Conservation (phyloP, 2,888 invertebrate species). For the Agonum fuliginosum region DNA sequence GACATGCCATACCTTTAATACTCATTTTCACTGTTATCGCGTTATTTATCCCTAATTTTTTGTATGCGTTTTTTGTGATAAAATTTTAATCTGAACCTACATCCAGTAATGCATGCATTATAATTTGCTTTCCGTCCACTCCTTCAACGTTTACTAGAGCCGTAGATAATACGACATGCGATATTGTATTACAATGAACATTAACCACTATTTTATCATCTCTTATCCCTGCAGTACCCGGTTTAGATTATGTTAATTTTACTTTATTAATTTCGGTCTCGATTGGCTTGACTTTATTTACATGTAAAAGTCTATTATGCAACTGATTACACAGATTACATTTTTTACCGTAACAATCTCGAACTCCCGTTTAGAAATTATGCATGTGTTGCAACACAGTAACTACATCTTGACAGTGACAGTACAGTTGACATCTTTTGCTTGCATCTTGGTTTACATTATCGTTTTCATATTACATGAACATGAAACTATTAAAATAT, state of each 20-base stretch:
- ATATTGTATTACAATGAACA: neutral
- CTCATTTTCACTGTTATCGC: neutral
- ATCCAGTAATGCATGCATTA: neutral
- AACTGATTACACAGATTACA: no score
- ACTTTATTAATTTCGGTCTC: neutral
- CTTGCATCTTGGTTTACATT: no score
- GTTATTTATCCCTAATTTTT: constrained; percentile 7
- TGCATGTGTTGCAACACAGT: no score
- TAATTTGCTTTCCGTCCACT: neutral
- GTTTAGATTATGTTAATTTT: neutral
- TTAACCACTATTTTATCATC: neutral
- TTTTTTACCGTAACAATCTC: no score
- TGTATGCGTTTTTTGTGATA: neutral
- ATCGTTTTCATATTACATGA: no score
- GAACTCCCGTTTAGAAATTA: no score
- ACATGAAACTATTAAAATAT: no score
- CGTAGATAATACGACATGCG: constrained; percentile 2
- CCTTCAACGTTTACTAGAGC: neutral
- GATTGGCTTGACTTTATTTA: neutral
- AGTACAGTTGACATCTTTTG: no score
- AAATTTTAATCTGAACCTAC: constrained; percentile 9
- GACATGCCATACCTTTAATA: neutral
- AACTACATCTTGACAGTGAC: no score
- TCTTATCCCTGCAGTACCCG: no score
- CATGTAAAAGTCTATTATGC: neutral